Percentiles rank a stretch among this genome's conserved stretches.
Conservation (phyloP, 2,113 vertebrate species). For the Rallus limicola region DNA sequence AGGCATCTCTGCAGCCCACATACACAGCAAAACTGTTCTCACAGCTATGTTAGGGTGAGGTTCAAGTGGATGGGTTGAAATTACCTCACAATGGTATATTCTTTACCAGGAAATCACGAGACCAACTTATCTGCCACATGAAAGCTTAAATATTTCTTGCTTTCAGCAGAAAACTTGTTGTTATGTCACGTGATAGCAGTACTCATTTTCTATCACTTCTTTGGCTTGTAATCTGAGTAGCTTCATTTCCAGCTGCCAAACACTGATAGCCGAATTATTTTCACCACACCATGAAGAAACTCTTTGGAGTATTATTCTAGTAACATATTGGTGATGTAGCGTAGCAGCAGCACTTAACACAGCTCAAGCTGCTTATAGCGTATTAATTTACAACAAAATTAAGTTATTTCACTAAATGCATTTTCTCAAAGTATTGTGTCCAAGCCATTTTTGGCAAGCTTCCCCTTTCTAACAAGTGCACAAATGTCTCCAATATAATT, state of each 20-base stretch:
- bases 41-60: background rate
- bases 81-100: background rate
- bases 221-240: background rate
- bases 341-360: background rate
- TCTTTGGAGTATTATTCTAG: background rate
- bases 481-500: background rate
- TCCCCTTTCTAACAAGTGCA: background rate
- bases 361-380: background rate
- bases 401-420: background rate
- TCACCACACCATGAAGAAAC: background rate
- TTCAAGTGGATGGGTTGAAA: background rate
- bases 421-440: background rate
- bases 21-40: background rate
- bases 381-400: background rate
- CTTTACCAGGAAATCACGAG: conserved; percentile 3
- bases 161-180: conserved; percentile 1
- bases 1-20: background rate
- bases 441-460: background rate
- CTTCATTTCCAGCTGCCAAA: background rate
- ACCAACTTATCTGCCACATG: background rate
- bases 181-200: background rate
- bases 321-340: background rate
- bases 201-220: background rate
- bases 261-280: background rate
- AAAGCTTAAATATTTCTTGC: background rate